Evolutionary conservation across 2,888 invertebrate genomes (phyloP), one percentile per base, ranked within the genome.

Genomic region (Oscheius myriophilus): DNA sequence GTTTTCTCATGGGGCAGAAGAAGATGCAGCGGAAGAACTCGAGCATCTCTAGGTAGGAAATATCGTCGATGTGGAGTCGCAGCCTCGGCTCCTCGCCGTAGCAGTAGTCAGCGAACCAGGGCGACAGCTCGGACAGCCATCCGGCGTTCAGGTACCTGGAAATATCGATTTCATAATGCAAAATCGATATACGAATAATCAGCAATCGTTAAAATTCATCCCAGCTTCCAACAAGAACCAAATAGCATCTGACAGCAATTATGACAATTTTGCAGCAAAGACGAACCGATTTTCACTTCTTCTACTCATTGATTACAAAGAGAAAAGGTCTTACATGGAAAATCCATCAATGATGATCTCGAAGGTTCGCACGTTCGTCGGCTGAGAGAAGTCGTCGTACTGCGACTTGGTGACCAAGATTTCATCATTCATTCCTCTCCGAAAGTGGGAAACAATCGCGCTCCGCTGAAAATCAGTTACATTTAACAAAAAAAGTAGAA

Each of bases 1-100:
- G 79, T 67, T 82, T 82, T 39, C 82, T 63, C 74, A 73, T 76
- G 14, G 82, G 82, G 45, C 82, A 82, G 70, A 77, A 82, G 51
- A 76, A 79, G 57, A 82, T 76, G 68, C 80, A 80, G 53, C 82
- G 70, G 21, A 82, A 70, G 49, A 82, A 79, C 58, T 82, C 82
- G 53, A 82, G 75, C 57, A 81, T 70, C 41, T 82, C 79, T 11
- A 58, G 57, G 26, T 74, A 75, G 4, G 72, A 71, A 41, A 76
- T 59, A 43, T 79, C 75, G 18, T 80, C 75, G 42, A 81, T 65
- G n/a, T 67, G 68, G 43, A 76, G 69, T 18, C 71, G 71, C 39
- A 72, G 71, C 33, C 45, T 21, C 11, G 63, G 53, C 12, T 70
- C 63, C 53, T 80, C 76, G 46, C 69, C 63, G 69, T 66, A 79